phyloP scores from a whole-genome alignment of 2,113 vertebrate species.

The Oceanites oceanicus region DNA sequence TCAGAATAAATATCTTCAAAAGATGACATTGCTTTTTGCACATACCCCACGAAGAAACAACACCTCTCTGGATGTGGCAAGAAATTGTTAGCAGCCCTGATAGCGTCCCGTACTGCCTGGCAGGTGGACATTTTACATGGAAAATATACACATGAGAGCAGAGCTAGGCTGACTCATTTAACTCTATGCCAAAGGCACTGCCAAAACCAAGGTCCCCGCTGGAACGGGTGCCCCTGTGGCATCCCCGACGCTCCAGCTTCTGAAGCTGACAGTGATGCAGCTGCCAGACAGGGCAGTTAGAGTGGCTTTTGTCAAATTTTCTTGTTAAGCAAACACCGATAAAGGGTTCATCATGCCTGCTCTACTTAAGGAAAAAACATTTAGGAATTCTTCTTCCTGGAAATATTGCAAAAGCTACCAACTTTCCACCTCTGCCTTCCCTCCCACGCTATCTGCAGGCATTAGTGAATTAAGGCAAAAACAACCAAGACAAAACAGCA shows the following conservation, averaged over 20 bases:
- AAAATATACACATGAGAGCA: background rate
- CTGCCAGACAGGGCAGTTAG: background rate
- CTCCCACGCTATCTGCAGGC: background rate
- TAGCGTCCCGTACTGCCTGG: accelerated
- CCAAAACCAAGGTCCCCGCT: background rate
- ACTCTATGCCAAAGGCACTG: background rate
- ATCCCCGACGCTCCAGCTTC: background rate
- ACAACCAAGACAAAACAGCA: background rate
- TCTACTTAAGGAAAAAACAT: background rate
- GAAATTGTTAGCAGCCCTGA: background rate
- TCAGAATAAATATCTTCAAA: background rate
- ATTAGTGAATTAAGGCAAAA: background rate
- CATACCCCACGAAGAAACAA: background rate
- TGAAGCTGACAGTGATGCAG: background rate
- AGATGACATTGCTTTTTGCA: background rate
- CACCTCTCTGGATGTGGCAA: background rate
- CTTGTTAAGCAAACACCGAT: background rate
- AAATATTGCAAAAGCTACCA: background rate
- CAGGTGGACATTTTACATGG: background rate
- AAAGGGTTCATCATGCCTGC: background rate
- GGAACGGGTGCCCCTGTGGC: accelerated
- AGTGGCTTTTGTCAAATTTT: background rate
- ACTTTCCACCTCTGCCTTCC: background rate
- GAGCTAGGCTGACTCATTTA: background rate
- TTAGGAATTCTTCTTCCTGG: background rate